A percentile compares a stretch with the other conserved stretches of the same genome.
These are phyloP conservation scores for Phataginus tricuspis DNA, from an alignment of 2,797 vertebrate species.

Conservation along the genomic window DNA sequence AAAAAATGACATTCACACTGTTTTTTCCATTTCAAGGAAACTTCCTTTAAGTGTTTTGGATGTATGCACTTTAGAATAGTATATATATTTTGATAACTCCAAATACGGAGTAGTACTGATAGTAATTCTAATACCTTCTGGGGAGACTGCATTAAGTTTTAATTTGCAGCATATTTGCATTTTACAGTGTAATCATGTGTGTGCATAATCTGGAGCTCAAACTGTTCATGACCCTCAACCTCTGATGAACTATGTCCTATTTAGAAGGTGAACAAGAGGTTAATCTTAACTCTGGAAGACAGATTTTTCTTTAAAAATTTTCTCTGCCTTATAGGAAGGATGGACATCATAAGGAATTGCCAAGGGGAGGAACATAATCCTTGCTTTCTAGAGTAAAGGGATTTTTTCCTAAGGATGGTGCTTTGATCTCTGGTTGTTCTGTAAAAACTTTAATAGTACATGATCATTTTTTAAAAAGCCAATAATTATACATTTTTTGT, in stretches of 20 bases:
- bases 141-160: constrained; percentile 70
- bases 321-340: not conserved
- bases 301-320: constrained; percentile 34
- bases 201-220: constrained; percentile 68
- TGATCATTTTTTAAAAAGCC: not conserved
- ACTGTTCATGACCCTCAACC: constrained; percentile 52
- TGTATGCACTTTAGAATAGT: not conserved
- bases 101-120: not conserved
- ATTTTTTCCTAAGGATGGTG: not conserved
- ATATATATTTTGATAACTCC: not conserved
- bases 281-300: constrained; percentile 29
- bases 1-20: not conserved
- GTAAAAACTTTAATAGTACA: not conserved
- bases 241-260: not conserved
- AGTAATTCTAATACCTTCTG: not conserved
- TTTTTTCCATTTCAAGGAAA: constrained; percentile 47
- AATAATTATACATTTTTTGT: not conserved
- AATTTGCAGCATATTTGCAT: constrained; percentile 73
- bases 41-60: not conserved
- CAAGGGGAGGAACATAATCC: not conserved
- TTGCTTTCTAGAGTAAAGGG: not conserved
- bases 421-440: not conserved
- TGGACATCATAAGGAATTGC: not conserved
- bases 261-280: not conserved
- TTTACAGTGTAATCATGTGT: constrained; percentile 51